Evolutionary conservation across 2,797 vertebrate genomes (phyloP), one percentile per base, ranked within the genome.

Genomic region (Dendrocincla tyrannina): DNA sequence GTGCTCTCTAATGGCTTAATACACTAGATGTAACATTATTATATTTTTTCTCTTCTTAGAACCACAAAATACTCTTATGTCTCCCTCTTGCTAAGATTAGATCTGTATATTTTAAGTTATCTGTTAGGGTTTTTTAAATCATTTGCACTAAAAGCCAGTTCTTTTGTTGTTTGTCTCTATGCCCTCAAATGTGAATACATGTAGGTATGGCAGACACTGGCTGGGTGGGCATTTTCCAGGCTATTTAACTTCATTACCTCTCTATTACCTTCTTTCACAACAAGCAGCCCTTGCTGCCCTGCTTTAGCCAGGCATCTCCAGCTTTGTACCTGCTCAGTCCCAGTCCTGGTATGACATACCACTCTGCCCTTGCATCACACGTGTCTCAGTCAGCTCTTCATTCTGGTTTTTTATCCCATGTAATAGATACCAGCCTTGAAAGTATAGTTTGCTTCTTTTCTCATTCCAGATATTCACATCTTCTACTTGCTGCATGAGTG

Each of bases 341-440:
- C 15, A 14, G 11, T 28, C 23, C 37, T 81, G 28, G 32, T n/a
- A 32, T 33, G 17, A 9, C 16, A 5, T 25, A 24, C 11, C 35
- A 28, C 11, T 9, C 17, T 33, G 44, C 2, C 9, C 20, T n/a
- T 0, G 1, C 32, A 32, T 67, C 11, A 50, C 7, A 8, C 0
- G 0, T 35, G 17, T 50, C 70, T 64, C 13, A 66, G 13, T 9
- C 17, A 72, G 19, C 16, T 68, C 28, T 85, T 72, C 19, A 18
- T 69, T 64, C 19, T 49, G 30, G n/a, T 46, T 68, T 6, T 46
- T 89, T 49, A 68, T 33, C 16, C 7, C 33, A 44, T 58, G 27
- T 32, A 55, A 63, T 13, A 67, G 37, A 73, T 13, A 66, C 2
- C 28, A 64, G 7, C 46, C 33, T 56, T 87, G 25, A 82, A 72